Conservation (phyloP, 1,140 invertebrate species). For the Drosophila watanabei region DNA sequence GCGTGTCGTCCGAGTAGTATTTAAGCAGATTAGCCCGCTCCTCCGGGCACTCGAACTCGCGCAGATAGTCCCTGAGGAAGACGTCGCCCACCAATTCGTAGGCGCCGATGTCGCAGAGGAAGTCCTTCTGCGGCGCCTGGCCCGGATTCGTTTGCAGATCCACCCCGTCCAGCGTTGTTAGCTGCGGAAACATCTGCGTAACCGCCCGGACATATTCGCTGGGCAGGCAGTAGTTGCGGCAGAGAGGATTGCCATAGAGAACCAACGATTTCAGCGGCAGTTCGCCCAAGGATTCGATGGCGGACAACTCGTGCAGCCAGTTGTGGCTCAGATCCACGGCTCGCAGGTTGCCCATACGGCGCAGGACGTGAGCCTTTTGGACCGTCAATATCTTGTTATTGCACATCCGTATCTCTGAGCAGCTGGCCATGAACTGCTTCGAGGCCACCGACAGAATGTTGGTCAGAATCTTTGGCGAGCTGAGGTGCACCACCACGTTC, state of each 20-base stretch:
- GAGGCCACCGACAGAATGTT: slow-evolving; percentile 53
- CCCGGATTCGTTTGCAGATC: slow-evolving; percentile 48
- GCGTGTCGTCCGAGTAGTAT: slow-evolving; percentile 50
- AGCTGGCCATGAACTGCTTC: slow-evolving; percentile 58
- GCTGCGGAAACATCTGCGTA: slow-evolving; percentile 84
- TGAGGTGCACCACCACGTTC: slow-evolving; percentile 63
- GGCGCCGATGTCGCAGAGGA: slow-evolving; percentile 58
- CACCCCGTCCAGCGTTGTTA: slow-evolving; percentile 62
- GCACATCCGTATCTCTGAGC: slow-evolving; percentile 61
- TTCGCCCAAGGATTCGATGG: slow-evolving; percentile 41
- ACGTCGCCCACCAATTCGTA: slow-evolving; percentile 67
- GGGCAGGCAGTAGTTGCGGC: slow-evolving; percentile 84
- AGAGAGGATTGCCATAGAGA: slow-evolving; percentile 86
- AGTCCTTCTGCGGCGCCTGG: slow-evolving; percentile 64
- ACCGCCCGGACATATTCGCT: slow-evolving; percentile 85
- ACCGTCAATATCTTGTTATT: slow-evolving; percentile 65
- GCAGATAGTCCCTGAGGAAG: slow-evolving; percentile 57
- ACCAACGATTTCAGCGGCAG: slow-evolving; percentile 72
- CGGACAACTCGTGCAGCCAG: slow-evolving; percentile 63
- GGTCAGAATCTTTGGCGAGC: slow-evolving; percentile 49
- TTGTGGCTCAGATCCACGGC: slow-evolving; percentile 73
- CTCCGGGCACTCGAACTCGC: slow-evolving; percentile 51
- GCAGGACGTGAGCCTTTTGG: slow-evolving; percentile 31
- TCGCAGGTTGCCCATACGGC: slow-evolving; percentile 55
- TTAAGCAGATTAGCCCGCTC: slow-evolving; percentile 33